Evolutionary conservation across 2,888 invertebrate genomes (phyloP).

Genomic region (Tholera decimalis): DNA sequence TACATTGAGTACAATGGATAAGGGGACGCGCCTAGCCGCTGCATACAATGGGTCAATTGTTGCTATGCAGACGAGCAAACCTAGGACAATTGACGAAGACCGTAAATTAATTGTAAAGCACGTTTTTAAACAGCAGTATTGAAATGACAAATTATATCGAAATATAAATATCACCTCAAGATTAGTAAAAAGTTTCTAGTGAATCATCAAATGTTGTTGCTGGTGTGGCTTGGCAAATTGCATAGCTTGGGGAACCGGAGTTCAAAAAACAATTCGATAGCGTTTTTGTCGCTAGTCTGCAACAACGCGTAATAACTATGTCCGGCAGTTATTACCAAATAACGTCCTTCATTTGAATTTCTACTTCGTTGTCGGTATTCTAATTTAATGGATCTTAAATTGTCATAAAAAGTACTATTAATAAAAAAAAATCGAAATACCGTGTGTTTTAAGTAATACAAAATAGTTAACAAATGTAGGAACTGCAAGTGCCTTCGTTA

Average conservation of each 20-base stretch:
- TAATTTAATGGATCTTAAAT: slow-evolving; percentile 43
- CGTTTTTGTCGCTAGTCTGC: slow-evolving; percentile 53
- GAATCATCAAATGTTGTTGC: slow-evolving; percentile 33
- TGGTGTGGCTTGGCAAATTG: slow-evolving; percentile 33
- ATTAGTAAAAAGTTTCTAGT: slow-evolving; percentile 34
- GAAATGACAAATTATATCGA: slow-evolving; percentile 3
- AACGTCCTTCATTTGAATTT: slow-evolving; percentile 67
- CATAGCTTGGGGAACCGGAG: slow-evolving; percentile 15
- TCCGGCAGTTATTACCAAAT: slow-evolving; percentile 68
- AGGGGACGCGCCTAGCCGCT: slow-evolving; percentile 70
- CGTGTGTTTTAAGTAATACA: slow-evolving; percentile 20
- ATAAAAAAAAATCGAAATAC: slow-evolving; percentile 13
- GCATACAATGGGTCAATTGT: slow-evolving; percentile 59
- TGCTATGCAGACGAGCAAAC: slow-evolving; percentile 35
- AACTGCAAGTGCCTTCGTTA: slow-evolving; percentile 42
- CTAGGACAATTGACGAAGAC: slow-evolving; percentile 13
- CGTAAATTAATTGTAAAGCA: background rate
- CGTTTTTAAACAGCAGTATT: background rate
- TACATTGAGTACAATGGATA: slow-evolving; percentile 69
- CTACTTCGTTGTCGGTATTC: slow-evolving; percentile 52
- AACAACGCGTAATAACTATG: slow-evolving; percentile 62
- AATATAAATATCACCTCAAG: slow-evolving; percentile 15
- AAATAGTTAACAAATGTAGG: slow-evolving; percentile 27
- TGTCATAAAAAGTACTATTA: slow-evolving; percentile 41
- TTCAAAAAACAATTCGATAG: slow-evolving; percentile 32